A percentile compares a stretch with the other conserved stretches of the same genome.
These are phyloP conservation scores for Hypsibius dujardini DNA, from an alignment of 1,140 invertebrate species.

Conservation along the genomic window DNA sequence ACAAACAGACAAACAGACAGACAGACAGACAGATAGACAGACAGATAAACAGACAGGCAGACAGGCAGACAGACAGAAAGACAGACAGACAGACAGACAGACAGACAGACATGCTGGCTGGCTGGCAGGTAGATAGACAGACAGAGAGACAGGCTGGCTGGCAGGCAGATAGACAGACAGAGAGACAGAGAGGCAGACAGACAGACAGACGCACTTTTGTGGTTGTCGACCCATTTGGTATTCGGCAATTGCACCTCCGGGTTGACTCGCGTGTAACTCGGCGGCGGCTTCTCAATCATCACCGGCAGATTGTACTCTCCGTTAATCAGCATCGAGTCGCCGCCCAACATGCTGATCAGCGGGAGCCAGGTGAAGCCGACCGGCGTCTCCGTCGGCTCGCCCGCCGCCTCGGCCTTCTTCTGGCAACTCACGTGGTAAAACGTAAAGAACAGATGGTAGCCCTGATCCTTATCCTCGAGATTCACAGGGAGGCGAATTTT, in stretches of 20 bases:
- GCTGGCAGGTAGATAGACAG: too few species aligned
- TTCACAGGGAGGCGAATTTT: conserved; percentile 74
- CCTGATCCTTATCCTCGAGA: conserved; percentile 50
- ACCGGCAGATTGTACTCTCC: conserved; percentile 78
- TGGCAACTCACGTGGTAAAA: conserved; percentile 94
- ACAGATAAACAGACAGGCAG: too few species aligned
- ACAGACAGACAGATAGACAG: too few species aligned
- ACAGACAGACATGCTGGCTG: too few species aligned
- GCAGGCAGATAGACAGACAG: too few species aligned
- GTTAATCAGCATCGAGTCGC: conserved; percentile 31
- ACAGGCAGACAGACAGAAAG: too few species aligned
- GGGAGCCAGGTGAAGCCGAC: conserved; percentile 57
- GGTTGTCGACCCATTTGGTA: conserved; percentile 87
- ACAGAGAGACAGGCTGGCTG: too few species aligned
- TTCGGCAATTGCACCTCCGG: conserved; percentile 58
- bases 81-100: too few species aligned
- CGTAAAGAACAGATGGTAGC: conserved; percentile 76
- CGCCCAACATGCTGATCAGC: conserved; percentile 17
- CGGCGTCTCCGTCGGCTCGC: conserved; percentile 65
- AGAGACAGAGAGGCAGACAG: too few species aligned
- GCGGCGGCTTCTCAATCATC: conserved; percentile 68
- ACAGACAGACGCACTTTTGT: conserved; percentile 42
- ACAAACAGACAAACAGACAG: too few species aligned
- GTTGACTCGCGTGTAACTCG: conserved; percentile 41
- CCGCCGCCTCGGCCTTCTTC: conserved; percentile 41